phyloP scores from a whole-genome alignment of 2,113 vertebrate species.

The Benitochromis conjunctus region DNA sequence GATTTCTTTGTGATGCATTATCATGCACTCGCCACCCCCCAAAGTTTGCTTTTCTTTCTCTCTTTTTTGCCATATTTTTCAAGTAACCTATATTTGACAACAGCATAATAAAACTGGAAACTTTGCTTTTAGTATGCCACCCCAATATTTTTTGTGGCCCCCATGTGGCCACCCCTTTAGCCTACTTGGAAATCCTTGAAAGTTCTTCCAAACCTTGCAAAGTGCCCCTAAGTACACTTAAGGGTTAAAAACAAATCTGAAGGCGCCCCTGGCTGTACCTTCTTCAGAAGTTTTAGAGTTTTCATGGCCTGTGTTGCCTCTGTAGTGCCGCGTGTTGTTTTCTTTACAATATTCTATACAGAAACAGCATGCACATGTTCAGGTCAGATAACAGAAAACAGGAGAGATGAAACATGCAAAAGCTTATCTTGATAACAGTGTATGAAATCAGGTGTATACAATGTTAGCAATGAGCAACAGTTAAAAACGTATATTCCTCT shows the following conservation, averaged over 20 bases:
- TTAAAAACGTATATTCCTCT: not conserved
- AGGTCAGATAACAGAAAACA: not conserved
- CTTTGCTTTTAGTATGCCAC: not conserved
- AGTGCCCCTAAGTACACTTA: too few species aligned
- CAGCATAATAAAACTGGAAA: not conserved
- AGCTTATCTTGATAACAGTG: not conserved
- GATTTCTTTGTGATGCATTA: not conserved
- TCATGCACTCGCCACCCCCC: too few species aligned
- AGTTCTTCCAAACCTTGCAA: too few species aligned
- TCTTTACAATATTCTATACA: conserved; percentile 90
- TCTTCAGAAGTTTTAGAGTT: conserved; percentile 83
- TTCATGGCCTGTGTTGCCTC: conserved; percentile 87
- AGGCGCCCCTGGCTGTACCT: conserved; percentile 67
- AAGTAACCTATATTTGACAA: not conserved
- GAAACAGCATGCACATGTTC: not conserved
- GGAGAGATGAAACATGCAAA: not conserved
- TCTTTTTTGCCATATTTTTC: not conserved
- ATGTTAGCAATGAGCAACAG: not conserved
- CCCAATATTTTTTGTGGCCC: not conserved
- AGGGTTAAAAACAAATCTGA: not conserved
- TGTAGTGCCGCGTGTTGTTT: conserved; percentile 79
- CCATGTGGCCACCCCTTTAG: not conserved
- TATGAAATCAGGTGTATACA: not conserved
- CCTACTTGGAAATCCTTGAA: too few species aligned
- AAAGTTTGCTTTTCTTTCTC: not conserved